These are phyloP conservation scores for Hemibagrus guttatus DNA, from an alignment of 2,797 vertebrate genomes.

Conservation along the genomic window DNA sequence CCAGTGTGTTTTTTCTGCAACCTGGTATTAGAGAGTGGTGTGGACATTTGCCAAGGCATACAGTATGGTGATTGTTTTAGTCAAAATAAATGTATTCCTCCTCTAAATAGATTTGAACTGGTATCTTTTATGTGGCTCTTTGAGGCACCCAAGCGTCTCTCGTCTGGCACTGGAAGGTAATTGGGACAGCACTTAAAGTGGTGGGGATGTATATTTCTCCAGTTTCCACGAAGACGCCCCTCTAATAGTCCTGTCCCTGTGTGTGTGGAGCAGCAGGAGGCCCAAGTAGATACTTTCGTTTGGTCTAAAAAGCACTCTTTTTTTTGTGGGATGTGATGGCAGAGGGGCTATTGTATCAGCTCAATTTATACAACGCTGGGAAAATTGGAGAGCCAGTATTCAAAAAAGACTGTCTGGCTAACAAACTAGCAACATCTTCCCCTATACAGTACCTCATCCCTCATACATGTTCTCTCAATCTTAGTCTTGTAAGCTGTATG, in stretches of 20 bases:
- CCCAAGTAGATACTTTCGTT: slow-evolving; percentile 16
- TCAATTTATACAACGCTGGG: slow-evolving; percentile 49
- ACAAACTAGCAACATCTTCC: slow-evolving; percentile 45
- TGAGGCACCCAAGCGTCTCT: slow-evolving; percentile 9
- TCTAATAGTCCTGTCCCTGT: slow-evolving; percentile 66
- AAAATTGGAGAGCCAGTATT: slow-evolving; percentile 11
- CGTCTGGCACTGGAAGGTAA: slow-evolving; percentile 60
- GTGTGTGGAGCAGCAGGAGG: slow-evolving; percentile 38
- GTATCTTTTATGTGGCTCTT: slow-evolving; percentile 1
- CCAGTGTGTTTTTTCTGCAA: background rate
- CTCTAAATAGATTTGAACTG: slow-evolving; percentile 4
- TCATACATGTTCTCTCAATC: slow-evolving; percentile 11
- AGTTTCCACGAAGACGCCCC: slow-evolving; percentile 62
- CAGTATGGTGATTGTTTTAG: background rate
- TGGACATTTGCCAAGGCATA: background rate
- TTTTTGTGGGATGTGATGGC: slow-evolving; percentile 29
- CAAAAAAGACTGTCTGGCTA: slow-evolving; percentile 43
- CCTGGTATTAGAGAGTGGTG: background rate
- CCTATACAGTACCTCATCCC: slow-evolving; percentile 10
- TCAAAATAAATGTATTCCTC: background rate
- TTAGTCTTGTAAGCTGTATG: slow-evolving; percentile 8
- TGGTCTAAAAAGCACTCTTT: slow-evolving; percentile 38
- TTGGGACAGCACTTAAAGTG: slow-evolving; percentile 63
- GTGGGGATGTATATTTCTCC: slow-evolving; percentile 62
- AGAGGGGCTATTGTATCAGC: slow-evolving; percentile 41